Evolutionary conservation across 2,888 invertebrate genomes (phyloP), one percentile per base, ranked within the genome.

Genomic region (Rotaria socialis): DNA sequence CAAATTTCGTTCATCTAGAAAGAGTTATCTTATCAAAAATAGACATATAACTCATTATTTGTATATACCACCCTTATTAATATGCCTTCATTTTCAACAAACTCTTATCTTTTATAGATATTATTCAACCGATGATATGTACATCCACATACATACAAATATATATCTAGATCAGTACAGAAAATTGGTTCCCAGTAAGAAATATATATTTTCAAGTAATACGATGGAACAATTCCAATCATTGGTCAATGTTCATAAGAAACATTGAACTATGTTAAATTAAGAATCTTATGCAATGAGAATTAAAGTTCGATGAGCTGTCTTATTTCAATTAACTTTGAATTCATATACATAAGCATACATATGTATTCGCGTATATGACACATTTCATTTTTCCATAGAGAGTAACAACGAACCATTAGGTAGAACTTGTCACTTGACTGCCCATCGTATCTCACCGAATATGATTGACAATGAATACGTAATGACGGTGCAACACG

Each of bases 401-500:
- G 55, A 22, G 22, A 55, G 55, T 55, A 55, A 55, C 55, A 55
- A 55, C 4, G 3, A 27, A 27, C 3, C 19, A 60, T 60, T 60
- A 60, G n/a, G 27, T 60, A 60, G 14, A 60, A 60, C 58, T 60
- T 60, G 58, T 60, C 58, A 60, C 58, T 60, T 60, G 0, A 24
- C 8, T 56, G 56, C 24, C 56, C 14, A 24, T 56, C 56, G 27
- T 60, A 60, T 60, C 27, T 60, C 58, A 60, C 58, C 24, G 27
- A 60, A 60, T 27, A 60, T 60, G 58, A 60, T 60, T 60, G 58
- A 60, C 58, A 60, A 14, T 60, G 58, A 60, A 60, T 60, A 60
- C 27, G 58, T 60, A 60, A 60, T 60, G 58, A 27, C 58, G 27
- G n/a, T n/a, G 58, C 58, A 24, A 60, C 58, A 60, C 14, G 58